These are phyloP conservation scores for Cristatella mucedo DNA, from an alignment of 2,888 invertebrate species.

Conservation along the genomic window DNA sequence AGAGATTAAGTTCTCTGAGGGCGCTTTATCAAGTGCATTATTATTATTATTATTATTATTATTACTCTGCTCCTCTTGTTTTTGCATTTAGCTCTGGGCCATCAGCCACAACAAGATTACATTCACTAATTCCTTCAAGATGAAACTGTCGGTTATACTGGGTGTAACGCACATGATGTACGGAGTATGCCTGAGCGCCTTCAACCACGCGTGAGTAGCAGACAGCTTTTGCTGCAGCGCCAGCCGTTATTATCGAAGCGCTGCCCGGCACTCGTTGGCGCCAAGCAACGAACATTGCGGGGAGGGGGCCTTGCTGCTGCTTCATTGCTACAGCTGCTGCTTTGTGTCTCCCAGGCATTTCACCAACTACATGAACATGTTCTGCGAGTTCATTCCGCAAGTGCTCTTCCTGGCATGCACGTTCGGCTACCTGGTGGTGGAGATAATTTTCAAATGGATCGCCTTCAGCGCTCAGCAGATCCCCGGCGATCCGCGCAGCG, in stretches of 20 bases:
- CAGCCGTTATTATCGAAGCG: too few relatives aligned
- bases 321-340: too few relatives aligned
- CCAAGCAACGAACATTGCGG: too few relatives aligned
- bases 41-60: too few relatives aligned
- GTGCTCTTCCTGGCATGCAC: slow-evolving; percentile 72
- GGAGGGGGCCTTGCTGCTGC: too few relatives aligned
- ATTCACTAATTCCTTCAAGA: slow-evolving; percentile 82
- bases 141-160: slow-evolving; percentile 82
- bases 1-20: too few relatives aligned
- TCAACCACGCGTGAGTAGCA: slow-evolving; percentile 38
- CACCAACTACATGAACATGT: slow-evolving; percentile 49
- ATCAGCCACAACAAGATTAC: slow-evolving; percentile 65
- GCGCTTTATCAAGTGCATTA: too few relatives aligned
- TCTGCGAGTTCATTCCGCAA: slow-evolving; percentile 90
- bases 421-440: slow-evolving; percentile 84
- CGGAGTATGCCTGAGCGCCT: slow-evolving; percentile 59
- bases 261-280: too few relatives aligned
- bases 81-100: slow-evolving; percentile 45
- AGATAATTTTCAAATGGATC: slow-evolving; percentile 95
- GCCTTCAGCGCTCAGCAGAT: slow-evolving; percentile 42
- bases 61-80: too few relatives aligned
- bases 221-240: not conserved
- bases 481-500: too few relatives aligned
- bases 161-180: slow-evolving; percentile 93
- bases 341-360: slow-evolving; percentile 29